A percentile compares a stretch with the other conserved stretches of the same genome.
These are phyloP conservation scores for Indicator indicator DNA, from an alignment of 2,113 vertebrate genomes.

Conservation along the genomic window DNA sequence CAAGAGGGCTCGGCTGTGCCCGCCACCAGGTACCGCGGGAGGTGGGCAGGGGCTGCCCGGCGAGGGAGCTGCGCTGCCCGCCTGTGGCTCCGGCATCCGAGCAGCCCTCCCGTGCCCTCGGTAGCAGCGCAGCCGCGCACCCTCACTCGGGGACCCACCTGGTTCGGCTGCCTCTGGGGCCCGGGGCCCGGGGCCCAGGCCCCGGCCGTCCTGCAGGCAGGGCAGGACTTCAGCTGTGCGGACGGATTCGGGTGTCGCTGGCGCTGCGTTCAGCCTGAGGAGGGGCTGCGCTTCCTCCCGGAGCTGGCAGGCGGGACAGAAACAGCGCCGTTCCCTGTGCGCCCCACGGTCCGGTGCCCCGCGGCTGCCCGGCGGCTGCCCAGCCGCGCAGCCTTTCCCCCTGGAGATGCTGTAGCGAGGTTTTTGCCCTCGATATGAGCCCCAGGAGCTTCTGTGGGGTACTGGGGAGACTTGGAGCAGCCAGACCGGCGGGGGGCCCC, in stretches of 20 bases:
- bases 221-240: neutral
- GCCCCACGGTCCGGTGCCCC: neutral
- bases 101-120: neutral
- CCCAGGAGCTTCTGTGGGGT: neutral
- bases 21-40: neutral
- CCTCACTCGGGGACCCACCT: neutral
- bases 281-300: neutral
- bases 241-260: neutral
- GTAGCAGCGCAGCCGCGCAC: neutral
- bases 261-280: neutral
- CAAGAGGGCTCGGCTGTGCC: neutral
- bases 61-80: neutral
- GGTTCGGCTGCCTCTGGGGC: too few species aligned
- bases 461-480: neutral
- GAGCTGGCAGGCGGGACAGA: neutral
- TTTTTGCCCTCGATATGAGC: neutral
- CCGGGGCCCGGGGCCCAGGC: too few species aligned
- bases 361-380: too few species aligned
- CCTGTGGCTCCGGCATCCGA: neutral
- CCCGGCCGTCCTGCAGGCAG: accelerated
- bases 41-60: neutral
- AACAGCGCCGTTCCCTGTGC: neutral
- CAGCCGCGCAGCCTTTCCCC: neutral
- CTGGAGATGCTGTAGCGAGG: neutral
- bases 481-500: neutral